phyloP scores from a whole-genome alignment of 2,113 vertebrate genomes.

The Arenaria interpres region DNA sequence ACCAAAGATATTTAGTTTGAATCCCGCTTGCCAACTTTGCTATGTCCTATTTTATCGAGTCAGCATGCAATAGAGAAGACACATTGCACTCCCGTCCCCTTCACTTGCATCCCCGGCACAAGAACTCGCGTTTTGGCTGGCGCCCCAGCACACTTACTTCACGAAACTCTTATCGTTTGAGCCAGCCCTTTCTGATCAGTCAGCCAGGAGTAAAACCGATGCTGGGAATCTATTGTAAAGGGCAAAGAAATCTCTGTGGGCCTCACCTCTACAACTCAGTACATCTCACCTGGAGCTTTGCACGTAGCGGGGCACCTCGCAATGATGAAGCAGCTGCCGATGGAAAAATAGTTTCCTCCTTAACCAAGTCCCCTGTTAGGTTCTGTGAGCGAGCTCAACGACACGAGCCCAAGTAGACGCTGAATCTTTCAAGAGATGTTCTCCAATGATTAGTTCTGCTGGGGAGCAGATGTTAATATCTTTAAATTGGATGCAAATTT shows the following conservation, averaged over 20 bases:
- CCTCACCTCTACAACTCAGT: slow-evolving; percentile 6
- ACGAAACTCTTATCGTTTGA: slow-evolving; percentile 16
- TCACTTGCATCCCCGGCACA: slow-evolving; percentile 46
- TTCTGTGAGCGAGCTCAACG: not conserved
- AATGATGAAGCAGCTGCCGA: not conserved
- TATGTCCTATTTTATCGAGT: not conserved
- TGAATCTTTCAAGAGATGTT: not conserved
- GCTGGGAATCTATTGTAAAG: slow-evolving; percentile 38
- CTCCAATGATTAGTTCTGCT: not conserved
- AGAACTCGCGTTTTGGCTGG: slow-evolving; percentile 19
- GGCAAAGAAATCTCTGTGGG: slow-evolving; percentile 34
- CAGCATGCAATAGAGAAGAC: slow-evolving; percentile 16
- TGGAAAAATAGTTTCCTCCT: not conserved
- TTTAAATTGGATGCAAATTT: not conserved
- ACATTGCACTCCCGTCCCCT: not conserved
- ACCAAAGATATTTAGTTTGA: not conserved
- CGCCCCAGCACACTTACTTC: slow-evolving; percentile 44
- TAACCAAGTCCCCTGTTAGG: not conserved
- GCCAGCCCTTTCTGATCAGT: slow-evolving; percentile 41
- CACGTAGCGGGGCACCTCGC: not conserved
- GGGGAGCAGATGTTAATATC: not conserved
- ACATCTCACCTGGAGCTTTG: slow-evolving; percentile 38
- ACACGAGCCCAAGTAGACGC: not conserved
- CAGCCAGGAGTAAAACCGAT: slow-evolving; percentile 36
- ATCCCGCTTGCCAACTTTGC: not conserved